phyloP scores from a whole-genome alignment of 2,888 invertebrate genomes.

The Oeneis ivallda region DNA sequence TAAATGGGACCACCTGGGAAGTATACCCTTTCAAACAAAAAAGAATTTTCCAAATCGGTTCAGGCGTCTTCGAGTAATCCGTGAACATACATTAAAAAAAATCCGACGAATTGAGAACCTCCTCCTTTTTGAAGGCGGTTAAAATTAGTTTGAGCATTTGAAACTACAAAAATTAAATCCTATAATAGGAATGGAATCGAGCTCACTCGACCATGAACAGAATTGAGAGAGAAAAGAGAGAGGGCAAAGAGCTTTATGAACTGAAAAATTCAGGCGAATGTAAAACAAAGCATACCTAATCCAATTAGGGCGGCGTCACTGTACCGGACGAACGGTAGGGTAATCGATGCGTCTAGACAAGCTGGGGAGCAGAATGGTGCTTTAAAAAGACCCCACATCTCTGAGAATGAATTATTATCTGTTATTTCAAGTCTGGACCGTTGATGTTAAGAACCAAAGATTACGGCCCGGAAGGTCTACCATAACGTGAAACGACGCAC shows the following conservation, averaged over 20 bases:
- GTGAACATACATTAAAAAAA: too few relatives aligned
- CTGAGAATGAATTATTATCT: slow-evolving; percentile 25
- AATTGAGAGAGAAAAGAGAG: neutral
- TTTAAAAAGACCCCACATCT: slow-evolving; percentile 18
- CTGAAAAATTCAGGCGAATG: slow-evolving; percentile 11
- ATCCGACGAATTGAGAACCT: too few relatives aligned
- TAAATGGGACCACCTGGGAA: too few relatives aligned
- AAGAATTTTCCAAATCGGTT: too few relatives aligned
- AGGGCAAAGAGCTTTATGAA: neutral
- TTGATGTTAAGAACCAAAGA: slow-evolving; percentile 8
- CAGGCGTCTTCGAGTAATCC: too few relatives aligned
- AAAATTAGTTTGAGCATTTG: too few relatives aligned
- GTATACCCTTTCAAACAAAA: too few relatives aligned
- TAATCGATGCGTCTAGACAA: slow-evolving; percentile 79
- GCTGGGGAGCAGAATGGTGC: slow-evolving; percentile 47
- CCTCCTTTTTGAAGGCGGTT: too few relatives aligned
- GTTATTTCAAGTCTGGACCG: slow-evolving; percentile 35
- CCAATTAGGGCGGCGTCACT: slow-evolving; percentile 34
- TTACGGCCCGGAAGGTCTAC: too few relatives aligned
- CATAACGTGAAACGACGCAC: too few relatives aligned
- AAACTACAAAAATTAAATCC: neutral
- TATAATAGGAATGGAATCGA: neutral
- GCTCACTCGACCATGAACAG: neutral
- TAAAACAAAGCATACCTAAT: slow-evolving; percentile 32
- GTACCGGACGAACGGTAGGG: slow-evolving; percentile 33